Evolutionary conservation across 2,888 invertebrate genomes (phyloP).

Genomic region (Cephus nigrinus): DNA sequence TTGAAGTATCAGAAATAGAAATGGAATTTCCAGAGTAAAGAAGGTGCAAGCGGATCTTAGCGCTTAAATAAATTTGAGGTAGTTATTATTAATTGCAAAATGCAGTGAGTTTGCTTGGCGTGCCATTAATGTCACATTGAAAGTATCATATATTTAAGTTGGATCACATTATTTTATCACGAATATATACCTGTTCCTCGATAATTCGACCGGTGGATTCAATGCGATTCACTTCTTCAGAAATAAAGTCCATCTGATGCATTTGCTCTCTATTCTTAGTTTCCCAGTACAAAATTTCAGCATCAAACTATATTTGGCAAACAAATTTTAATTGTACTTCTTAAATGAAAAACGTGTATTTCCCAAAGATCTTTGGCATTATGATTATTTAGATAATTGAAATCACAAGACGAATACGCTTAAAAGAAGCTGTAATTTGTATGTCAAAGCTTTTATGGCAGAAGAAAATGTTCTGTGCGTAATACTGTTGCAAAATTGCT

Average conservation of each 20-base stretch:
- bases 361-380: neutral
- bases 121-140: neutral
- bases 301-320: constrained; percentile 76
- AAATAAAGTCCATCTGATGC: constrained; percentile 83
- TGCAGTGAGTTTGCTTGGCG: neutral
- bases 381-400: neutral
- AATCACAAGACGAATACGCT: neutral
- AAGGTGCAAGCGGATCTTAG: neutral
- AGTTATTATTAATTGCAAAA: constrained; percentile 1
- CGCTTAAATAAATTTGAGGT: neutral
- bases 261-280: constrained; percentile 89
- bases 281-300: constrained; percentile 92
- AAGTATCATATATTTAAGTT: neutral
- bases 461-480: neutral
- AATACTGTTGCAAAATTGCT: neutral
- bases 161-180: constrained; percentile 5
- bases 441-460: neutral
- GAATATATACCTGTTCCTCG: constrained; percentile 78
- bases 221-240: constrained; percentile 83
- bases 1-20: neutral
- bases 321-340: constrained; percentile 12
- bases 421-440: neutral
- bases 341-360: constrained; percentile 18
- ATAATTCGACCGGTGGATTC: constrained; percentile 82
- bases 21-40: neutral